A percentile compares a stretch with the other conserved stretches of the same genome.
Evolutionary conservation across 2,113 vertebrate genomes (phyloP).

Genomic region (Tychaedon coryphoeus): DNA sequence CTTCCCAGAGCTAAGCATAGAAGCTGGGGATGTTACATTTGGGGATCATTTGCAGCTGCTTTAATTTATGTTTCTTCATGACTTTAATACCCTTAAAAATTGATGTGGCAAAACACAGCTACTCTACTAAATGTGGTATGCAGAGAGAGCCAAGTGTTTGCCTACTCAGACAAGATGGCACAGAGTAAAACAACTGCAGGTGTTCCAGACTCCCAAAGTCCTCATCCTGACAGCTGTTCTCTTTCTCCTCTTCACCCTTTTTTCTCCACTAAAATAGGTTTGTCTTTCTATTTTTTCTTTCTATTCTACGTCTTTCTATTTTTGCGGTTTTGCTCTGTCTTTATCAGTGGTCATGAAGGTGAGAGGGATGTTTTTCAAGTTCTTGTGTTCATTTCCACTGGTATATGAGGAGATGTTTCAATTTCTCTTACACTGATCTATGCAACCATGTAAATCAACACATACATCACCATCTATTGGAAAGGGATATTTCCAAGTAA

Average conservation of each 20-base stretch:
- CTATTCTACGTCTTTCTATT: background rate
- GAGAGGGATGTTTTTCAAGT: background rate
- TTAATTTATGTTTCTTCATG: slow-evolving; percentile 1
- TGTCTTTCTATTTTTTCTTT: background rate
- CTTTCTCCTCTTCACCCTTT: background rate
- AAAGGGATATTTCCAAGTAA: background rate
- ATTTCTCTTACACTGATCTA: background rate
- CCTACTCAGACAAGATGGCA: background rate
- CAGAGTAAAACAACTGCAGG: background rate
- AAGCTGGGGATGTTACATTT: background rate
- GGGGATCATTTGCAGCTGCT: background rate
- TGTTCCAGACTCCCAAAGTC: background rate
- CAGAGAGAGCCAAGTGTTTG: background rate
- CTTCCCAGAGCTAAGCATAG: background rate
- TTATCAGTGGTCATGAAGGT: background rate
- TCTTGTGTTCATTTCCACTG: background rate
- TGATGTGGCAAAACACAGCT: background rate
- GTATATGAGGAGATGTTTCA: background rate
- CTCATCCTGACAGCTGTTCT: background rate
- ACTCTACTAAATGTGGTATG: background rate
- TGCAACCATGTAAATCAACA: background rate
- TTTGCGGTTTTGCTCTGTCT: background rate
- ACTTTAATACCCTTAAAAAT: background rate
- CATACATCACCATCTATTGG: background rate
- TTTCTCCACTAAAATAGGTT: background rate